These are phyloP conservation scores for Macrosoma leucophasiata DNA, from an alignment of 2,888 invertebrate species.

Conservation along the genomic window DNA sequence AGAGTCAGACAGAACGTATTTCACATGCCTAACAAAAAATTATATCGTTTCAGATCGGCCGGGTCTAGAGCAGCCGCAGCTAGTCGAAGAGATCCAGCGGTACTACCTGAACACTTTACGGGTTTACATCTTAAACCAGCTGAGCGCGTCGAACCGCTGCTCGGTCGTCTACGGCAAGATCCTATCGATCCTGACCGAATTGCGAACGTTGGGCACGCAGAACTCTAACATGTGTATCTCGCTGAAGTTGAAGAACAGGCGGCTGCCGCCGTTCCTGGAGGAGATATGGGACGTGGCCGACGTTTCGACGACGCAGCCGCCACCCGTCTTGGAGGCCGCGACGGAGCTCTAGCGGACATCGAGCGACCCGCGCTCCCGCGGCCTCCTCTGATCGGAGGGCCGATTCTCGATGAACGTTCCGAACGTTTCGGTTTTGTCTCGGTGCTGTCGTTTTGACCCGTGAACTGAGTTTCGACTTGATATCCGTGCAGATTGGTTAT, in stretches of 20 bases:
- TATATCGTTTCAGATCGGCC: constrained; percentile 95
- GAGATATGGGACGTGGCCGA: constrained; percentile 96
- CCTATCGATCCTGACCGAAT: constrained; percentile 93
- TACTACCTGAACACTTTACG: constrained; percentile 95
- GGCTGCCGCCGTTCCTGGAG: constrained; percentile 95
- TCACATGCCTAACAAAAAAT: neutral
- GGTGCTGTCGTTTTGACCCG: no score
- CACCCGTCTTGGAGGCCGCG: constrained; percentile 26
- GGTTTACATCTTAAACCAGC: constrained; percentile 92
- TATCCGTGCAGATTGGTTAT: no score
- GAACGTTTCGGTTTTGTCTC: no score
- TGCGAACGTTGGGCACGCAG: constrained; percentile 96
- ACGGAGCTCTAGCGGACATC: constrained; percentile 33
- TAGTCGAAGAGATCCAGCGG: constrained; percentile 97
- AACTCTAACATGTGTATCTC: constrained; percentile 99
- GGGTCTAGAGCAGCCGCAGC: constrained; percentile 89
- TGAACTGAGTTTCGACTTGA: no score
- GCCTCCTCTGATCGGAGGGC: constrained; percentile 16
- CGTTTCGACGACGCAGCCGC: constrained; percentile 60
- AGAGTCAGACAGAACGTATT: no score
- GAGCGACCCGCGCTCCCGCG: constrained; percentile 19
- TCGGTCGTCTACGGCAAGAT: constrained; percentile 92
- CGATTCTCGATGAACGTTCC: no score
- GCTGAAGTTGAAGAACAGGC: constrained; percentile 95
- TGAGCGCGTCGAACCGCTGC: constrained; percentile 83